Conservation (phyloP, 2,113 vertebrate genomes). For the Pagrus major region DNA sequence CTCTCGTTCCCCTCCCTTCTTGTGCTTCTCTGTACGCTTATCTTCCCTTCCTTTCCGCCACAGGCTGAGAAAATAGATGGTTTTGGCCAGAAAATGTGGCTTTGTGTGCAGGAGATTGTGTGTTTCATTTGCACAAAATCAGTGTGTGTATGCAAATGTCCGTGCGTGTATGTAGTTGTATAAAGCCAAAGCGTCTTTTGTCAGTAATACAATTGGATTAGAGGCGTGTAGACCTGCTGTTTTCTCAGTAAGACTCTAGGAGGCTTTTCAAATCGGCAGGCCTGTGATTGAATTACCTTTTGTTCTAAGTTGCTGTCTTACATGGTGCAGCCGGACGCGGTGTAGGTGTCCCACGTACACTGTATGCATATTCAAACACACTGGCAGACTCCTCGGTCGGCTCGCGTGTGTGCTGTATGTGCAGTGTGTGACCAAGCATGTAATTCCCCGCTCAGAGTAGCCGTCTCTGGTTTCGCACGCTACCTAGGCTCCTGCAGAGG, state of each 20-base stretch:
- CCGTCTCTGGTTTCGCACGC: slow-evolving; percentile 49
- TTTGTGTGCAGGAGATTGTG: slow-evolving; percentile 43
- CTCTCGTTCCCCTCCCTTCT: slow-evolving; percentile 9
- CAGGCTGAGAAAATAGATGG: slow-evolving; percentile 45
- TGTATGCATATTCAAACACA: slow-evolving; percentile 49
- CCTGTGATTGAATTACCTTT: slow-evolving; percentile 63
- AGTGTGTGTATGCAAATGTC: slow-evolving; percentile 18
- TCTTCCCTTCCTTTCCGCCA: slow-evolving; percentile 33
- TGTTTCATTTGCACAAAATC: slow-evolving; percentile 39
- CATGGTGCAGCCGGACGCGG: slow-evolving; percentile 17
- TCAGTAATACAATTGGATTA: slow-evolving; percentile 68
- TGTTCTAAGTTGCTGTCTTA: slow-evolving; percentile 45
- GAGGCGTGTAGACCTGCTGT: slow-evolving; percentile 43
- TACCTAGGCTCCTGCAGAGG: slow-evolving; percentile 45
- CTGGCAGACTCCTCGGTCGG: slow-evolving; percentile 16
- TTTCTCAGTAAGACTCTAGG: slow-evolving; percentile 26
- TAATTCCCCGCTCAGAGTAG: slow-evolving; percentile 45
- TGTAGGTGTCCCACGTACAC: slow-evolving; percentile 13
- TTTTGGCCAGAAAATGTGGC: slow-evolving; percentile 31
- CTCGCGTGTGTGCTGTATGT: slow-evolving; percentile 34
- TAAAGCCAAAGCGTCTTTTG: slow-evolving; percentile 44
- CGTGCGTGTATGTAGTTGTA: background rate
- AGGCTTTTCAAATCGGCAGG: slow-evolving; percentile 53
- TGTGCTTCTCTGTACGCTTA: slow-evolving; percentile 49
- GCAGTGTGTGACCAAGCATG: slow-evolving; percentile 52